A percentile compares a stretch with the other conserved stretches of the same genome.
Conservation (phyloP, 2,113 vertebrate species). For the Todiramphus saurophagus region DNA sequence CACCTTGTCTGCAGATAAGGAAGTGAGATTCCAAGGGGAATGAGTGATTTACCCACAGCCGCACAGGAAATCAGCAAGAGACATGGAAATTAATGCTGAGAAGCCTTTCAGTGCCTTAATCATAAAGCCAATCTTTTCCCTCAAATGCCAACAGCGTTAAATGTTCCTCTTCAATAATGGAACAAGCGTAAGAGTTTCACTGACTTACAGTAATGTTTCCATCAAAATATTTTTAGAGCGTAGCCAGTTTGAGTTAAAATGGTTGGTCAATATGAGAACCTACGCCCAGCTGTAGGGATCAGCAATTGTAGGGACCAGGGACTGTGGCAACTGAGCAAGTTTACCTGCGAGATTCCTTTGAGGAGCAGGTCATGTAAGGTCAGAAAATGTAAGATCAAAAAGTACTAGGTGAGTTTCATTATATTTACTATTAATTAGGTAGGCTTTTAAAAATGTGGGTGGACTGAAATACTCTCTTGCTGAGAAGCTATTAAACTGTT, state of each 20-base stretch:
- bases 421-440: neutral
- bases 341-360: neutral
- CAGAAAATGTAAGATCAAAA: neutral
- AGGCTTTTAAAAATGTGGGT: neutral
- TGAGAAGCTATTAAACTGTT: neutral
- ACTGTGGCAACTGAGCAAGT: neutral
- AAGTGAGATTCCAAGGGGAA: neutral
- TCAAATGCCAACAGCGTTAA: constrained; percentile 39
- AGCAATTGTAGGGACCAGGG: neutral
- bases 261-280: neutral
- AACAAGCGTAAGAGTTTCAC: neutral
- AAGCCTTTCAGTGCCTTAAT: constrained; percentile 21
- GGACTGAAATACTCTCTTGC: neutral
- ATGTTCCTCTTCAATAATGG: neutral
- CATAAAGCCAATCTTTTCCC: constrained; percentile 30
- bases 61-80: constrained; percentile 39
- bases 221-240: neutral
- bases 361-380: neutral
- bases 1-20: neutral
- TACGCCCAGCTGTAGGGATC: neutral
- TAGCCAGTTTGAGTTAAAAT: neutral
- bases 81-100: constrained; percentile 50
- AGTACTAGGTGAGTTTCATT: neutral
- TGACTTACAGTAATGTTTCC: neutral
- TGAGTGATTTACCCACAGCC: constrained; percentile 10